phyloP scores from a whole-genome alignment of 2,888 invertebrate genomes.

The Leuctra nigra region DNA sequence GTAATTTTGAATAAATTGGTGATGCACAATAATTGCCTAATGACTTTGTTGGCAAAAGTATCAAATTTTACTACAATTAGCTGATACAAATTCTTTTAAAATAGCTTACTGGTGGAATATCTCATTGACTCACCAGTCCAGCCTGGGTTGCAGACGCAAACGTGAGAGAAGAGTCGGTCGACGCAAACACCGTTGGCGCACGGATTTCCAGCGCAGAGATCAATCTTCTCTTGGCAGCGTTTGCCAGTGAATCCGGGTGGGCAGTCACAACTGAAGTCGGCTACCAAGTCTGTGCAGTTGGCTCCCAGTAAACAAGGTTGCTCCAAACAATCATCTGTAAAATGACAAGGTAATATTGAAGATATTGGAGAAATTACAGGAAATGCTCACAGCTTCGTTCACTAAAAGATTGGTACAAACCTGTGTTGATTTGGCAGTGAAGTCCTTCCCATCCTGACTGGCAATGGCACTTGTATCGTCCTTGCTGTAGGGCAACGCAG shows the following conservation, averaged over 20 bases:
- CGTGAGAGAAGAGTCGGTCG: conserved; percentile 77
- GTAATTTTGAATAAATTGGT: too few species aligned
- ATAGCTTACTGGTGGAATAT: too few species aligned
- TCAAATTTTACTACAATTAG: too few species aligned
- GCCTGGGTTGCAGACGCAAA: conserved; percentile 88
- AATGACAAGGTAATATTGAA: too few species aligned
- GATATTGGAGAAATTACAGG: too few species aligned
- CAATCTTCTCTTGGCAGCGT: conserved; percentile 91
- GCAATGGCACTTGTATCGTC: conserved; percentile 91
- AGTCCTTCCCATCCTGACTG: conserved; percentile 96
- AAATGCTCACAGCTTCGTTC: too few species aligned
- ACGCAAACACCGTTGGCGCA: conserved; percentile 91
- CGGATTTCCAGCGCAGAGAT: conserved; percentile 82
- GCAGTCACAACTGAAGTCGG: conserved; percentile 90
- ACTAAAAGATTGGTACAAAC: too few species aligned
- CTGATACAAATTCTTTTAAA: too few species aligned
- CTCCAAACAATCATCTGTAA: conserved; percentile 81
- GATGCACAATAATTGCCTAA: not conserved
- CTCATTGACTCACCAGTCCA: conserved; percentile 61
- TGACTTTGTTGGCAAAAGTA: not conserved
- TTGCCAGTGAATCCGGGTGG: conserved; percentile 93
- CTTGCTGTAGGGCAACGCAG: conserved; percentile 84
- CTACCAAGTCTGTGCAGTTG: conserved; percentile 88
- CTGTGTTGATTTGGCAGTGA: conserved; percentile 80
- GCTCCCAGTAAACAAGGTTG: conserved; percentile 85